Evolutionary conservation across 2,888 invertebrate genomes (phyloP).

Genomic region (Synergus itoensis): DNA sequence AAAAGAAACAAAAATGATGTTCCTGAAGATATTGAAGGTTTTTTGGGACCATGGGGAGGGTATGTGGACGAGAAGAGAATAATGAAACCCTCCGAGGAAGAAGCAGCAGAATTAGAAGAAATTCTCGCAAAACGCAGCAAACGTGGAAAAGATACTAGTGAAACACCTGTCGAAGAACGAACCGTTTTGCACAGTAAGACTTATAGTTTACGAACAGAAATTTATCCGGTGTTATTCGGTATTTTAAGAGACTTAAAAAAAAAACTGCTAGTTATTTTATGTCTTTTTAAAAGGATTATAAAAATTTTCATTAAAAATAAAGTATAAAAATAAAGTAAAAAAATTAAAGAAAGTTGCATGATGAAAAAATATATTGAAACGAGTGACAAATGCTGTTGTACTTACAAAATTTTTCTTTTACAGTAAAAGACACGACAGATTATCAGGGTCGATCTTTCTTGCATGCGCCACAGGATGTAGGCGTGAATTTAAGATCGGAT

Average conservation of each 20-base stretch:
- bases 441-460: constrained; percentile 98
- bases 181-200: constrained; percentile 87
- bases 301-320: no score
- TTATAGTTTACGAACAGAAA: neutral
- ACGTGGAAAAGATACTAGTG: constrained; percentile 90
- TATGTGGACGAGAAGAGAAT: constrained; percentile 93
- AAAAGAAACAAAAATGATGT: constrained; percentile 94
- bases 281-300: no score
- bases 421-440: constrained; percentile 95
- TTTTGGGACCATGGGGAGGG: constrained; percentile 98
- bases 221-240: no score
- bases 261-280: no score
- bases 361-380: no score
- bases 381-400: constrained; percentile 3
- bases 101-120: constrained; percentile 96
- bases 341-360: no score
- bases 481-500: constrained; percentile 91
- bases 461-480: constrained; percentile 94
- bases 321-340: no score
- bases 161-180: constrained; percentile 96
- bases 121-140: constrained; percentile 95
- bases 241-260: no score
- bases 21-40: constrained; percentile 95
- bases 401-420: constrained; percentile 55
- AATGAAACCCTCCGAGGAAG: constrained; percentile 95